Evolutionary conservation across 30 jellyfish, hydroid and myxozoan species (phyloP).

Genomic region (Cassiopea xamachana): DNA sequence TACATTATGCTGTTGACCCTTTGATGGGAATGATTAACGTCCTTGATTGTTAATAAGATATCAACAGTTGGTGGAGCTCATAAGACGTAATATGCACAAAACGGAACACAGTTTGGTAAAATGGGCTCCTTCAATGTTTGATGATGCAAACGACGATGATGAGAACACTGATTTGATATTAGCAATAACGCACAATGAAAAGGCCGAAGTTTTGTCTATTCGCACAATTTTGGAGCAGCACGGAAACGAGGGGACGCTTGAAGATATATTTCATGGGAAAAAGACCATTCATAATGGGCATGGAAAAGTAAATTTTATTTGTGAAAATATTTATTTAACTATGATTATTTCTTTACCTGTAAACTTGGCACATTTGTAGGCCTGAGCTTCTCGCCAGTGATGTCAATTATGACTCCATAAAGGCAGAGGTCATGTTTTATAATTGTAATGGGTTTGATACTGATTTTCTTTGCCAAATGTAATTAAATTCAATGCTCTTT

Average conservation of each 20-base stretch:
- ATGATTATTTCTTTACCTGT: not conserved
- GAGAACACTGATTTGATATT: slow-evolving; percentile 68
- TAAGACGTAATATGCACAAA: slow-evolving; percentile 15
- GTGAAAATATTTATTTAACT: no score
- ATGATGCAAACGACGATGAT: slow-evolving; percentile 48
- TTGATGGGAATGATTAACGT: not conserved
- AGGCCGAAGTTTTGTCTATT: slow-evolving; percentile 68
- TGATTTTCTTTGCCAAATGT: no score
- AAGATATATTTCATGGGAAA: slow-evolving; percentile 61
- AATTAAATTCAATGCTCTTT: not conserved
- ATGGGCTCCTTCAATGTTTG: slow-evolving; percentile 81
- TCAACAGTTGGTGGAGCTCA: slow-evolving; percentile 7
- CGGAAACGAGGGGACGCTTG: slow-evolving; percentile 15
- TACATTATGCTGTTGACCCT: not conserved
- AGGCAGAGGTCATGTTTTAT: no score
- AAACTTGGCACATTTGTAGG: not conserved
- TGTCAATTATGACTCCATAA: no score
- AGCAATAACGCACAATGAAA: slow-evolving; percentile 68
- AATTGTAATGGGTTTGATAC: no score
- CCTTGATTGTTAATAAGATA: slow-evolving; percentile 1
- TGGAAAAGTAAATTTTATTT: slow-evolving; percentile 60
- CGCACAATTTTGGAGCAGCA: slow-evolving; percentile 33
- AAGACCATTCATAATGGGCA: slow-evolving; percentile 67
- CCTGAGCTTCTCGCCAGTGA: not conserved
- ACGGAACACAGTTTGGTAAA: slow-evolving; percentile 66